Conservation (phyloP, 92 coral and sea anemone genomes). For the Epizoanthus scotinus region DNA sequence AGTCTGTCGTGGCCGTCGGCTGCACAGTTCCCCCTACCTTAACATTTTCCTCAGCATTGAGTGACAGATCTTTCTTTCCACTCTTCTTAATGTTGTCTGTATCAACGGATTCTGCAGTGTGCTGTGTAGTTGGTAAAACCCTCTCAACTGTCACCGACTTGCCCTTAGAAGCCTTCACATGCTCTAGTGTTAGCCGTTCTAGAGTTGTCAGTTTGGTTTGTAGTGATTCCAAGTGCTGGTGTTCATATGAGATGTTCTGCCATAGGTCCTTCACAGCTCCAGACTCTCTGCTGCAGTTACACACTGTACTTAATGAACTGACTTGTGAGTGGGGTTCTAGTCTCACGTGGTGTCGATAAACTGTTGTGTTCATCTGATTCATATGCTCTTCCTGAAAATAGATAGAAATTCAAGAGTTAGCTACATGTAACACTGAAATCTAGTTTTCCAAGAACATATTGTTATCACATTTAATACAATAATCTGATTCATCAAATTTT, state of each 20-base stretch:
- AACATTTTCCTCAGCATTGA: not conserved
- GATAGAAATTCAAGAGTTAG: not conserved
- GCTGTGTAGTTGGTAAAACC: not conserved
- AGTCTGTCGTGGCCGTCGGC: not conserved
- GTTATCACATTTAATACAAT: too few relatives aligned
- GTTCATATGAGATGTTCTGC: conserved; percentile 30
- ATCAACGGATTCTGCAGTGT: not conserved
- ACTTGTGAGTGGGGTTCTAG: not conserved
- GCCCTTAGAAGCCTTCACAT: conserved; percentile 6
- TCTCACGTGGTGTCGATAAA: conserved; percentile 14
- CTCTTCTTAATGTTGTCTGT: conserved; percentile 5
- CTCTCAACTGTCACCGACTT: not conserved
- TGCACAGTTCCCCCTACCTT: not conserved
- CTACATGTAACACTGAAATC: too few relatives aligned
- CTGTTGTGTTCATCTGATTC: conserved; percentile 22
- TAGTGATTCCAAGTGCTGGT: not conserved
- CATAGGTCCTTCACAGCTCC: conserved; percentile 5
- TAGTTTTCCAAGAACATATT: too few relatives aligned
- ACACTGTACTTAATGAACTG: not conserved
- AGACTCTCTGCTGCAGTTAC: conserved; percentile 28
- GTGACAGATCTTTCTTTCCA: conserved; percentile 39
- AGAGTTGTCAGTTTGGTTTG: conserved; percentile 15
- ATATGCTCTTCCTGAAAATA: conserved; percentile 16
- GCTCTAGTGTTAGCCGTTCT: conserved; percentile 2
- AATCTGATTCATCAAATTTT: too few relatives aligned